These are phyloP conservation scores for Pangasius mekongensis DNA, from an alignment of 2,797 vertebrate genomes.

Conservation along the genomic window DNA sequence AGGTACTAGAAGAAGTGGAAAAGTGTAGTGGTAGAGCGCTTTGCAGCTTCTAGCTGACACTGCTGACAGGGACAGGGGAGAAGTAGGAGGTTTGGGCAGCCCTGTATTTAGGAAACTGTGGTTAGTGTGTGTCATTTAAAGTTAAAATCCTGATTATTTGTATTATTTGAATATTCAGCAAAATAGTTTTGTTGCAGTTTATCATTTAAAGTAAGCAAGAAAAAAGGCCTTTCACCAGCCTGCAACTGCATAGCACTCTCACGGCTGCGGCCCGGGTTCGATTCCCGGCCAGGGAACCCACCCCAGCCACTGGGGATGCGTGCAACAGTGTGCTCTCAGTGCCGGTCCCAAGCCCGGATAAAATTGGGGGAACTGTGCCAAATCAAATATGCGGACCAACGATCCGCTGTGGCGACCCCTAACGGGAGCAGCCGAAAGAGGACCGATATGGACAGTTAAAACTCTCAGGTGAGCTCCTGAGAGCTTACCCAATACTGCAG, in stretches of 20 bases:
- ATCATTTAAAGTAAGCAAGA: background rate
- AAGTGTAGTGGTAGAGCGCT: background rate
- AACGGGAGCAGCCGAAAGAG: too few species aligned
- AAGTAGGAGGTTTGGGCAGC: constrained; percentile 23
- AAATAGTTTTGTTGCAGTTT: too few species aligned
- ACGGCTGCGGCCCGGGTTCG: too few species aligned
- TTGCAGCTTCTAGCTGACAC: background rate
- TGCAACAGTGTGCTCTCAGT: too few species aligned
- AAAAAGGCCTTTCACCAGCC: background rate
- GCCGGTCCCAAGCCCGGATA: too few species aligned
- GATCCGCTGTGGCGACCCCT: too few species aligned
- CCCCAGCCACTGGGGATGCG: too few species aligned
- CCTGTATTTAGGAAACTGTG: constrained; percentile 25
- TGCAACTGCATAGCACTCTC: background rate
- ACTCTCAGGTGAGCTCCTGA: background rate
- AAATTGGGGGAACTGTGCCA: too few species aligned
- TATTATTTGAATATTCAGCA: background rate
- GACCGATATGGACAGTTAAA: background rate
- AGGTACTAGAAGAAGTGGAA: background rate
- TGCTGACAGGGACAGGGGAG: background rate
- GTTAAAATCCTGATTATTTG: background rate
- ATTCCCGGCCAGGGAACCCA: too few species aligned
- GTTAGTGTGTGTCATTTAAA: background rate
- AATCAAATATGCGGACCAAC: too few species aligned
- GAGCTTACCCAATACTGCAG: background rate